Evolutionary conservation across 2,113 vertebrate species (phyloP).

Genomic region (Andinoacara biseriatus): DNA sequence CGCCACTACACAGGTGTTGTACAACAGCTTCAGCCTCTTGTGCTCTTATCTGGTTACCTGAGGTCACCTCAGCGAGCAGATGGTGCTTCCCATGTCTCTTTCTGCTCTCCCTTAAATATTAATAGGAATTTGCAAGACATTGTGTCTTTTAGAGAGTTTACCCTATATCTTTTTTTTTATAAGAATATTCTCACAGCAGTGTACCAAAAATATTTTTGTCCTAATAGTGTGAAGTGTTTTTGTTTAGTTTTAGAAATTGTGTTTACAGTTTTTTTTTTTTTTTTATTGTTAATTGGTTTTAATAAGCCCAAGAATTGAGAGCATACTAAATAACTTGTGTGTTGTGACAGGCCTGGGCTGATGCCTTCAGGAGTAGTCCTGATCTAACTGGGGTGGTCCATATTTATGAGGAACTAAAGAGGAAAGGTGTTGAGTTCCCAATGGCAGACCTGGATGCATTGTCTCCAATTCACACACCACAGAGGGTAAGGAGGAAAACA

Average conservation of each 20-base stretch:
- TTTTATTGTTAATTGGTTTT: background rate
- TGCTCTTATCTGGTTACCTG: slow-evolving; percentile 30
- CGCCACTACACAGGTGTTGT: slow-evolving; percentile 15
- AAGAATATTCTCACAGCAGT: background rate
- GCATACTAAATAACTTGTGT: background rate
- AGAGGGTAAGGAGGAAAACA: slow-evolving; percentile 82
- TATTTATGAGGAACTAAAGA: slow-evolving; percentile 98
- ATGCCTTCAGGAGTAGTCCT: slow-evolving; percentile 96
- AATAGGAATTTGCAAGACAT: slow-evolving; percentile 19
- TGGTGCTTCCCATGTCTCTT: slow-evolving; percentile 22
- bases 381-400: slow-evolving; percentile 98
- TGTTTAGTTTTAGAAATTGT: background rate
- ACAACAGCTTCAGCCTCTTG: background rate
- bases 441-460: slow-evolving; percentile 95
- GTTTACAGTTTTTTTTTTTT: background rate
- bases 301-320: background rate
- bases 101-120: slow-evolving; percentile 39
- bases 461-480: slow-evolving; percentile 97
- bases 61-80: slow-evolving; percentile 11
- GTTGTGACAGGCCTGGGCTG: slow-evolving; percentile 91
- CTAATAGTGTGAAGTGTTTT: background rate
- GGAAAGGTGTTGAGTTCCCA: slow-evolving; percentile 96
- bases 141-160: background rate
- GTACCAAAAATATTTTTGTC: background rate
- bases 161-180: background rate